Evolutionary conservation across 2,888 invertebrate genomes (phyloP), one percentile per base, ranked within the genome.

Genomic region (Leptopilina syphax): DNA sequence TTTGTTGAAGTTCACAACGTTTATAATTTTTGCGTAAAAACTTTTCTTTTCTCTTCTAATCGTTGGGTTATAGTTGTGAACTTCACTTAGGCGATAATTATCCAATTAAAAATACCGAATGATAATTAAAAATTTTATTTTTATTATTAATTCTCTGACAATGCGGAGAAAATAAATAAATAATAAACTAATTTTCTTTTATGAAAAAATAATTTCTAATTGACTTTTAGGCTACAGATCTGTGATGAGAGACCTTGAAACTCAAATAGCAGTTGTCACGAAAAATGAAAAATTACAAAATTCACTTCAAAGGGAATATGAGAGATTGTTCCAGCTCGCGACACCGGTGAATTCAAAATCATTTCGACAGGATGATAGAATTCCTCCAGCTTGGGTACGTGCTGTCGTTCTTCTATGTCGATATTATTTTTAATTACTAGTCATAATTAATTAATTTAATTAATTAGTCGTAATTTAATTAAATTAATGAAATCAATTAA

Each of bases 181-280:
- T 18, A 18, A 18, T 18, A 18, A 18, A 18, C 18, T 18, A 18
- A 18, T 18, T 18, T 18, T 34, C 4, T 34, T 34, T 34, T 3
- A 4, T 3, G 4, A 34, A 34, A 34, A 34, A 34, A 34, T 34
- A 3, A 34, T 34, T 34, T 34, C 34, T 4, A 34, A 1, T 3
- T 34, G 3, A 12, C 44, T 85, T 90, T 0, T 85, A 94, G 94
- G 95, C 44, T 94, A 94, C 84, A 94, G 99, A 79, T 98, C 98
- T 0, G 97, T 98, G 0, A 94, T 96, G 83, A 95, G 97, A 54
- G 99, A 99, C 92, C 93, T 99, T 24, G 99, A 99, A 93, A 96
- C 97, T 0, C 99, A 99, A 92, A 93, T 99, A 0, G 96, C 96
- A 50, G 93, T 99, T 80, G 94, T 98, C 3, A 99, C 99, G 0